These are phyloP conservation scores for Gila robusta DNA, from an alignment of 2,797 vertebrate genomes.

Conservation along the genomic window DNA sequence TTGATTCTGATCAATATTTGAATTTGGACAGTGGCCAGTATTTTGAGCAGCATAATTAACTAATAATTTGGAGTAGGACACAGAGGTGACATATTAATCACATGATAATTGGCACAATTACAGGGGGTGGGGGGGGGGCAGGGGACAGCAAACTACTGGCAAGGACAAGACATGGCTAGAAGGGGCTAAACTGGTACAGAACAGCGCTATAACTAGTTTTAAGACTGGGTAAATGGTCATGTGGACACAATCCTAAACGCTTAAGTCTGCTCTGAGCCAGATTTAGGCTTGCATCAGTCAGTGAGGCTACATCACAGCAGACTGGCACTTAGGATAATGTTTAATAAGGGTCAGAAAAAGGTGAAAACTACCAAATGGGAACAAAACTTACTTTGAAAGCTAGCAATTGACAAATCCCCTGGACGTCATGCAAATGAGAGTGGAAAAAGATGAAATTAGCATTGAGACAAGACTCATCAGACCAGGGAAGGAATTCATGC, in stretches of 20 bases:
- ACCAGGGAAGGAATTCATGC: slow-evolving; percentile 45
- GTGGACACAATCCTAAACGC: background rate
- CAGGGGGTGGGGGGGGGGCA: background rate
- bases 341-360: slow-evolving; percentile 18
- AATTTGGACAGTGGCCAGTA: slow-evolving; percentile 7
- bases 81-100: slow-evolving; percentile 20
- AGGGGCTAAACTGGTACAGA: background rate
- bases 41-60: slow-evolving; percentile 10
- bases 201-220: background rate
- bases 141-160: background rate
- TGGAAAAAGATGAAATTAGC: slow-evolving; percentile 66
- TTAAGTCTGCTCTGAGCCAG: background rate
- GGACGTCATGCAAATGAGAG: slow-evolving; percentile 69
- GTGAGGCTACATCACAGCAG: background rate
- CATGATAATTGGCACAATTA: slow-evolving; percentile 24
- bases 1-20: background rate
- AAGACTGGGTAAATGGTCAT: background rate
- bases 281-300: background rate
- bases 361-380: background rate
- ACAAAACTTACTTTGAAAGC: slow-evolving; percentile 82
- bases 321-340: slow-evolving; percentile 9
- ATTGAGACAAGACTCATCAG: slow-evolving; percentile 11
- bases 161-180: background rate
- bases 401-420: slow-evolving; percentile 83
- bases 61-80: slow-evolving; percentile 9